Percentiles rank a stretch among this genome's conserved stretches.
phyloP scores from a whole-genome alignment of 2,888 invertebrate species.

The Nomada ruficornis region DNA sequence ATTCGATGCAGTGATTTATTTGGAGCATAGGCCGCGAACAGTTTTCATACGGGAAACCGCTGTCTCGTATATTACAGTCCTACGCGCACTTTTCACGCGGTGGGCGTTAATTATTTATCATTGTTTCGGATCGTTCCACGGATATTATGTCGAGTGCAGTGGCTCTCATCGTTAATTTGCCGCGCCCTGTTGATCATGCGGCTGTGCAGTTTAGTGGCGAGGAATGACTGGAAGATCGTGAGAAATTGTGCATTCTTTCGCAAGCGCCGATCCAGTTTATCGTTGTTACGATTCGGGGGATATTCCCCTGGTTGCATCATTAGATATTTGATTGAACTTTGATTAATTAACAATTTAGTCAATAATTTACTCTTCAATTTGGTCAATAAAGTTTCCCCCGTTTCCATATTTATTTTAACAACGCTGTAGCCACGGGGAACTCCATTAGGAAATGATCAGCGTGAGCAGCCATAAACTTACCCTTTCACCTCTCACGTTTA shows the following conservation, averaged over 20 bases:
- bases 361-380: not conserved
- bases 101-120: conserved; percentile 13
- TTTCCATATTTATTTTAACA: too few species aligned
- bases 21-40: not conserved
- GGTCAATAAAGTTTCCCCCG: not conserved
- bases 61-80: not conserved
- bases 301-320: not conserved
- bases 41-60: conserved; percentile 14
- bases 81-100: not conserved
- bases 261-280: too few species aligned
- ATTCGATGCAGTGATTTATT: conserved; percentile 25
- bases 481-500: too few species aligned
- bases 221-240: too few species aligned
- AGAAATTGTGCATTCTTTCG: too few species aligned
- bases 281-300: too few species aligned
- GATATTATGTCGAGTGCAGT: not conserved
- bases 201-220: not conserved
- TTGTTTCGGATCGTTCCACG: conserved; percentile 11
- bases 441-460: too few species aligned
- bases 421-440: too few species aligned
- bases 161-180: conserved; percentile 6
- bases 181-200: conserved; percentile 10
- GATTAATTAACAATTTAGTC: not conserved
- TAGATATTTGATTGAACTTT: not conserved
- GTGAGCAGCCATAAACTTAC: too few species aligned